Evolutionary conservation across 2,888 invertebrate species (phyloP).

Genomic region (Clivina fossor): DNA sequence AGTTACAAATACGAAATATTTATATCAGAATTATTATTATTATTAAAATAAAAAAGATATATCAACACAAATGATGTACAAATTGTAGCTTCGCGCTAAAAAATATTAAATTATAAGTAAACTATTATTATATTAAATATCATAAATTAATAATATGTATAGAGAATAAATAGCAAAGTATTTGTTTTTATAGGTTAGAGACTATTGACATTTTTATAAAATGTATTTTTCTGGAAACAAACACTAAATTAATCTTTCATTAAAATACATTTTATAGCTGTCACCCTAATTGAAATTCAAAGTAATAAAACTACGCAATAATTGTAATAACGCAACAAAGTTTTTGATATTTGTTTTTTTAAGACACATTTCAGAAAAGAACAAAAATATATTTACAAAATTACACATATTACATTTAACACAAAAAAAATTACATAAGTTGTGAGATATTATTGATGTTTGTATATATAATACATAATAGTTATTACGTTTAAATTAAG

Average conservation of each 20-base stretch:
- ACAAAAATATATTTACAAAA: constrained; percentile 13
- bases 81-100: constrained; percentile 24
- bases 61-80: constrained; percentile 34
- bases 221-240: constrained; percentile 24
- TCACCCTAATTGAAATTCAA: constrained; percentile 38
- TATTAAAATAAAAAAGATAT: constrained; percentile 42
- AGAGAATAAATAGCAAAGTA: constrained; percentile 31
- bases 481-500: constrained; percentile 48
- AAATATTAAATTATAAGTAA: constrained; percentile 30
- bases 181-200: constrained; percentile 30
- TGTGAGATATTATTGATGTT: constrained; percentile 48
- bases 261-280: constrained; percentile 30
- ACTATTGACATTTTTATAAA: constrained; percentile 26
- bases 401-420: too few species aligned
- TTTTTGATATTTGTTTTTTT: constrained; percentile 50
- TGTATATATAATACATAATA: constrained; percentile 49
- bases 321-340: constrained; percentile 51
- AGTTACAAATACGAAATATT: constrained; percentile 51
- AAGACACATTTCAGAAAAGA: constrained; percentile 18
- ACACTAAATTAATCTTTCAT: constrained; percentile 2
- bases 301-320: constrained; percentile 52
- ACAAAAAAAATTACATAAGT: constrained; percentile 40
- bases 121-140: constrained; percentile 30
- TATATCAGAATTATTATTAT: constrained; percentile 50
- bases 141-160: constrained; percentile 34